phyloP scores from a whole-genome alignment of 2,113 vertebrate genomes.

The Misgurnus mizolepis region DNA sequence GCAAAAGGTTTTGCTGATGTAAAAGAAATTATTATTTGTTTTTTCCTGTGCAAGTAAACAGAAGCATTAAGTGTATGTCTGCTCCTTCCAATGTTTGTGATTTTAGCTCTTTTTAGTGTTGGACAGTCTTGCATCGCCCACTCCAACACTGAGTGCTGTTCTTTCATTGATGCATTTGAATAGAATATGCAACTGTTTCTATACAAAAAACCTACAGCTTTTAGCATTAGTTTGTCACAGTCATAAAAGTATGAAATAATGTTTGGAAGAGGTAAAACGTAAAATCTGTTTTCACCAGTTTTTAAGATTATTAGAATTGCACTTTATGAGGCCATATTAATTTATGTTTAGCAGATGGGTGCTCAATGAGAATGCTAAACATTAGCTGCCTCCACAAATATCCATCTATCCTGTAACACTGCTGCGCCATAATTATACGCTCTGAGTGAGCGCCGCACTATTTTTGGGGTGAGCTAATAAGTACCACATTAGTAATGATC shows the following conservation, averaged over 20 bases:
- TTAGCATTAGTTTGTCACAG: too few species aligned
- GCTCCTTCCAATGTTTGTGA: too few species aligned
- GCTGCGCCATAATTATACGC: constrained; percentile 35
- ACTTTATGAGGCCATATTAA: constrained; percentile 14
- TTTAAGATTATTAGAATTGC: neutral
- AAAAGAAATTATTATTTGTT: too few species aligned
- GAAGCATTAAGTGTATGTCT: too few species aligned
- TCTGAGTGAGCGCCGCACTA: constrained; percentile 34
- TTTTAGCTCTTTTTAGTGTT: too few species aligned
- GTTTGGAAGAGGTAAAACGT: neutral
- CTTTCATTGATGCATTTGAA: too few species aligned
- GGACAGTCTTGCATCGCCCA: too few species aligned
- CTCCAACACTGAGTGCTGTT: too few species aligned
- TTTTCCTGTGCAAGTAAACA: too few species aligned
- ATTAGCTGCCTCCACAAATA: constrained; percentile 39
- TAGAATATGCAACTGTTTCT: too few species aligned
- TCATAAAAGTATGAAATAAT: neutral
- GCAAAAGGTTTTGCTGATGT: too few species aligned
- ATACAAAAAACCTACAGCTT: neutral
- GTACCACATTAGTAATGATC: constrained; percentile 43
- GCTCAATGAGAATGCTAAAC: constrained; percentile 35
- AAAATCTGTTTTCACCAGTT: neutral
- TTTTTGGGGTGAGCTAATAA: constrained; percentile 45
- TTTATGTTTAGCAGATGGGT: constrained; percentile 34
- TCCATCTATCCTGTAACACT: constrained; percentile 34